Conservation (phyloP, 1,140 invertebrate species). For the Trachymyrmex septentrionalis region DNA sequence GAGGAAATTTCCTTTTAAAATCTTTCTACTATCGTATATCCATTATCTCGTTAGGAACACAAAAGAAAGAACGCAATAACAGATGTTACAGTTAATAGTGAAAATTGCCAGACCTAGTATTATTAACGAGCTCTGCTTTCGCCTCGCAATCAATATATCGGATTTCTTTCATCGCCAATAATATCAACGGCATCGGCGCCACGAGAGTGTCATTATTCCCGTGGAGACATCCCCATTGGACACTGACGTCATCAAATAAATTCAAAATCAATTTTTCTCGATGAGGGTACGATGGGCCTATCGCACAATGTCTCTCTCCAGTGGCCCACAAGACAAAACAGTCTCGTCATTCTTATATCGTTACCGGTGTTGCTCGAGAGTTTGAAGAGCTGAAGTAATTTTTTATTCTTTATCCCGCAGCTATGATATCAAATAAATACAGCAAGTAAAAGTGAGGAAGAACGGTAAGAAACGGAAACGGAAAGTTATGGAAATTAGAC, state of each 20-base stretch:
- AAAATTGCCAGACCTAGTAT: conserved; percentile 7
- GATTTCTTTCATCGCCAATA: conserved; percentile 36
- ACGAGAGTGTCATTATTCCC: conserved; percentile 57
- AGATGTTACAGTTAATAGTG: conserved; percentile 32
- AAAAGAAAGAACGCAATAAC: not conserved
- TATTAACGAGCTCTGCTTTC: conserved; percentile 42
- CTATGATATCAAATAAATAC: not conserved
- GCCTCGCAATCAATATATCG: conserved; percentile 50
- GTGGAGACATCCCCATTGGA: conserved; percentile 25
- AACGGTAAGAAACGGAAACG: not conserved
- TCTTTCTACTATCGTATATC: not conserved
- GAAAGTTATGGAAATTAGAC: not conserved
- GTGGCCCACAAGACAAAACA: not conserved
- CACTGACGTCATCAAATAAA: conserved; percentile 64
- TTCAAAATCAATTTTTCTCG: conserved; percentile 70
- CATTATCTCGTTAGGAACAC: not conserved
- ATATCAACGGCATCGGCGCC: conserved; percentile 56
- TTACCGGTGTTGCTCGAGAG: conserved; percentile 15
- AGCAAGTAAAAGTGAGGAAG: not conserved
- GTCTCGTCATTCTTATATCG: conserved; percentile 29
- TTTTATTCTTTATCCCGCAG: conserved; percentile 59
- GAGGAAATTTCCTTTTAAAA: not conserved
- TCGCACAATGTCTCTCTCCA: conserved; percentile 29
- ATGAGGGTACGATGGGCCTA: not conserved
- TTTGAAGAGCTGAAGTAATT: conserved; percentile 40